Evolutionary conservation across 1,140 invertebrate genomes (phyloP).

Genomic region (Nixonia krombeini): DNA sequence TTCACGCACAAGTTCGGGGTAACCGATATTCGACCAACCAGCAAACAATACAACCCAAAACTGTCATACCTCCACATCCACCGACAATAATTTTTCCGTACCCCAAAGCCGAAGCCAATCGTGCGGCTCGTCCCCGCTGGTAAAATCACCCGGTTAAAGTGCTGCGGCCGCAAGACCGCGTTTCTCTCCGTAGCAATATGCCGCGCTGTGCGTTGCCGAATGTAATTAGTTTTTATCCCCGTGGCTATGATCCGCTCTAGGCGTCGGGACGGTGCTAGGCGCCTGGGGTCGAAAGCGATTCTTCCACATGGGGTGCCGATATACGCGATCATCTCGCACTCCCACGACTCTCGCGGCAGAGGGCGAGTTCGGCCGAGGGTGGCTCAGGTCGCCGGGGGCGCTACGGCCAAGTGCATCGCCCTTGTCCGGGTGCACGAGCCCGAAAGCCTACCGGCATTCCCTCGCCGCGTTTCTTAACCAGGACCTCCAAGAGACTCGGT

Average conservation of each 20-base stretch:
- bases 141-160: constrained; percentile 19
- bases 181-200: constrained; percentile 56
- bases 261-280: constrained; percentile 38
- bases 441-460: constrained; percentile 58
- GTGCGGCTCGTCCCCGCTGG: no score
- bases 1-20: no score
- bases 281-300: constrained; percentile 36
- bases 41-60: no score
- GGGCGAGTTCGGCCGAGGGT: constrained; percentile 50
- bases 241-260: constrained; percentile 62
- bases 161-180: constrained; percentile 47
- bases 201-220: constrained; percentile 52
- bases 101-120: no score
- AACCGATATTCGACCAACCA: no score
- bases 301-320: constrained; percentile 12
- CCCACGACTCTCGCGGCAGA: constrained; percentile 17
- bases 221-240: constrained; percentile 68
- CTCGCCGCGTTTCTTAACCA: constrained; percentile 2
- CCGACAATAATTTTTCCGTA: no score
- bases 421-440: constrained; percentile 62
- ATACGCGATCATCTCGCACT: constrained; percentile 24
- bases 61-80: no score
- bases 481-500: no score
- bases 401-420: constrained; percentile 62
- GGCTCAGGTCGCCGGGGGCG: constrained; percentile 61